Base-by-base conservation (phyloP, 1,140 invertebrate species). In the Bombus cullumanus region DNA sequence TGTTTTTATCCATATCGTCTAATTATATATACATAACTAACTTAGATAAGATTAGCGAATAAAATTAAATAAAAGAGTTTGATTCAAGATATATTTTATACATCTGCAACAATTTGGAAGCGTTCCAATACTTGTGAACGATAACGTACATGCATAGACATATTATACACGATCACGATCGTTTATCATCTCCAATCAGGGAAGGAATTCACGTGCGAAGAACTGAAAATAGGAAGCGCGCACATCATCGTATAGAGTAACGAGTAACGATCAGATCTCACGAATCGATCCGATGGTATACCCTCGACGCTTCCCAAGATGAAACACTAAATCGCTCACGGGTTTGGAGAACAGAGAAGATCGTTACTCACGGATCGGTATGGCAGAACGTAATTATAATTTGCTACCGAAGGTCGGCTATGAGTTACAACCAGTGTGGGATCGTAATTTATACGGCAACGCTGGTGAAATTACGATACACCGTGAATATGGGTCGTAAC, bases 361-460 rank as follows among this genome's bases (percentile, higher is more conserved):
- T 37, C 80, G 80, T 89, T 86, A 80, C 69, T 86, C 80, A 81
- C 59, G 34, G 41, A 83, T 76, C 69, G 74, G 47, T 31, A 64
- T 68, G 41, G 47, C 28, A 12, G n/a, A 62, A 25, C 34, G 43
- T 85, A 87, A 90, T 90, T 90, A 87, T 89, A 89, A 89, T 90
- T 89, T 53, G 88, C 85, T 85, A 85, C 62, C 78, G 85, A 90
- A 90, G 88, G 89, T 53, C 88, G 47, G 47, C 25, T 64, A 74
- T 87, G 79, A 89, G 62, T 90, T 89, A 87, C 88, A 76, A 72
- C 64, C 47, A 31, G 31, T 13, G 43, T 28, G 43, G 34, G 59
- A 64, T 76, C 75, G 78, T 87, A 85, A 90, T 90, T 89, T 87
- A 90, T 85, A 87, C 76, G 74, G 81, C 78, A 80, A n/a, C 57